These are phyloP conservation scores for Carposina sasakii DNA, from an alignment of 1,140 invertebrate species.

Conservation along the genomic window DNA sequence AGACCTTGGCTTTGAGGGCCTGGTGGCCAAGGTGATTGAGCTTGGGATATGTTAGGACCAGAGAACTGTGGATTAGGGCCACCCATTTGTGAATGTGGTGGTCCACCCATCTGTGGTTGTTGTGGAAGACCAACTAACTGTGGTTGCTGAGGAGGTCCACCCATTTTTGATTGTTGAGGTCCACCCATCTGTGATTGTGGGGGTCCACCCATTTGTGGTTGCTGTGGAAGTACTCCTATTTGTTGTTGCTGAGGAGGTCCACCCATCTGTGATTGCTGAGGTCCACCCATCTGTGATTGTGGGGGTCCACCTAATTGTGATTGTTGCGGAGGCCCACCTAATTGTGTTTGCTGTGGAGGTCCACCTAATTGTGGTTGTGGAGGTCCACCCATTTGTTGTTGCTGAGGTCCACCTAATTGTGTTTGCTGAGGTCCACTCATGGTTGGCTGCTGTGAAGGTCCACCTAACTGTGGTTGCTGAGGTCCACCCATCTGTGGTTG, in stretches of 20 bases:
- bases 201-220: conserved; percentile 13
- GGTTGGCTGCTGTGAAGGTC: conserved; percentile 16
- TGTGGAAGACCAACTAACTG: too few relatives aligned
- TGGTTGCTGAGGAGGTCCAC: conserved; percentile 19
- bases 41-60: too few relatives aligned
- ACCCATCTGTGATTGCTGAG: too few relatives aligned
- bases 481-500: neutral
- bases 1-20: too few relatives aligned
- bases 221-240: neutral
- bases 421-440: neutral
- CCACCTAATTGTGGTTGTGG: conserved; percentile 13
- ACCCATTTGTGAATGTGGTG: too few relatives aligned
- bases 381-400: conserved; percentile 10
- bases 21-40: too few relatives aligned
- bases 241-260: conserved; percentile 10
- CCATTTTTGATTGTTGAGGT: too few relatives aligned
- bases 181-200: too few relatives aligned
- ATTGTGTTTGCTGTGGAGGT: neutral
- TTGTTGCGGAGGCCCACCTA: too few relatives aligned
- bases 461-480: too few relatives aligned
- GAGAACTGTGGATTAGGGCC: too few relatives aligned
- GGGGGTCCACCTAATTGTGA: conserved; percentile 15
- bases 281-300: neutral
- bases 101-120: too few relatives aligned
- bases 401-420: neutral